These are phyloP conservation scores for Anableps anableps DNA, from an alignment of 2,797 vertebrate species.

Conservation along the genomic window DNA sequence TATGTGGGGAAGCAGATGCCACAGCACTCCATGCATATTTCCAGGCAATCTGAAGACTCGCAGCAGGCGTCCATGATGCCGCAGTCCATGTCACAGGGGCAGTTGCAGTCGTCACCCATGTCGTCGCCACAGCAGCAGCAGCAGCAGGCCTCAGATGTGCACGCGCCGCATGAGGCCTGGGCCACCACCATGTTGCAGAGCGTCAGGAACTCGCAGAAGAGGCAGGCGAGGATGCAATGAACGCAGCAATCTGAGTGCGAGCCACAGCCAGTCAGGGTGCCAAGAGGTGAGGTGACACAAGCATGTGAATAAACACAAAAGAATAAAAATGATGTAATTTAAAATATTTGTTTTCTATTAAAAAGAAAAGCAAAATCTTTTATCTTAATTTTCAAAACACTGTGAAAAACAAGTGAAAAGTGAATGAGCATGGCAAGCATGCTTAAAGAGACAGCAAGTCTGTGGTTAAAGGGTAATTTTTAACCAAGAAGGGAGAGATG, in stretches of 20 bases:
- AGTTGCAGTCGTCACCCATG: constrained; percentile 95
- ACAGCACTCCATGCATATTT: constrained; percentile 99
- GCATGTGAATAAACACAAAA: constrained; percentile 5
- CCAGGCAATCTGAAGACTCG: constrained; percentile 97
- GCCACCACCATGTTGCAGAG: constrained; percentile 96
- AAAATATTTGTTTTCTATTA: not conserved
- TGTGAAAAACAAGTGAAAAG: not conserved
- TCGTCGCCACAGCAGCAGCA: constrained; percentile 94
- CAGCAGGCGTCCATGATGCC: constrained; percentile 99
- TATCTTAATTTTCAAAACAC: not conserved
- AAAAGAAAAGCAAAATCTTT: not conserved
- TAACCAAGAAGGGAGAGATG: not conserved
- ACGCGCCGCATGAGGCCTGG: constrained; percentile 92
- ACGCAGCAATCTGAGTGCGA: constrained; percentile 92
- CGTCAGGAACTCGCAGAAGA: constrained; percentile 97
- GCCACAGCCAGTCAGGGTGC: constrained; percentile 21
- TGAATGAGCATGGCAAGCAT: constrained; percentile 21
- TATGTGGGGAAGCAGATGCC: constrained; percentile 97
- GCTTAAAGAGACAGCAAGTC: constrained; percentile 29
- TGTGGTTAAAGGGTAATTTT: constrained; percentile 30
- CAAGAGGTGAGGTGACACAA: constrained; percentile 7
- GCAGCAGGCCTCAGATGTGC: constrained; percentile 91
- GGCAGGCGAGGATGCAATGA: constrained; percentile 97
- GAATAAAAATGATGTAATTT: not conserved
- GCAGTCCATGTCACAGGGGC: constrained; percentile 95